phyloP scores from a whole-genome alignment of 2,888 invertebrate species.

The Nymphalis polychloros region DNA sequence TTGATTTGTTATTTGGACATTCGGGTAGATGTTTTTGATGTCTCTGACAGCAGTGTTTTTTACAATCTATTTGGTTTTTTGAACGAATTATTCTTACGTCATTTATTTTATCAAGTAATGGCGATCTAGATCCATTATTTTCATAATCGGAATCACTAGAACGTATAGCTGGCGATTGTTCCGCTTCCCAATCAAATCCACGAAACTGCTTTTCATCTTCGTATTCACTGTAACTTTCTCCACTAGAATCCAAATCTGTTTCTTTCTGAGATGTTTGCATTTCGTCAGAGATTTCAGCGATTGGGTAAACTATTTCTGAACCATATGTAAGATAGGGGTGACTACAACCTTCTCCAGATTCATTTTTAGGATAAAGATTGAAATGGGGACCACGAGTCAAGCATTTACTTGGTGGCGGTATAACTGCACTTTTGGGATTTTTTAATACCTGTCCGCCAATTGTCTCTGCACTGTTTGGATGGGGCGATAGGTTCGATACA shows the following conservation, averaged over 20 bases:
- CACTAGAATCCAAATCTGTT: conserved; percentile 82
- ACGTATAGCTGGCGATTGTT: conserved; percentile 68
- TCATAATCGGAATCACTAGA: conserved; percentile 86
- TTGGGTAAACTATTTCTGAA: conserved; percentile 90
- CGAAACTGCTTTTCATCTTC: conserved; percentile 82
- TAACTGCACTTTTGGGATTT: conserved; percentile 83
- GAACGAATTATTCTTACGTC: conserved; percentile 71
- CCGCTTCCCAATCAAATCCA: conserved; percentile 77
- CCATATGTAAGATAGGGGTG: conserved; percentile 87
- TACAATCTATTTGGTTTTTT: conserved; percentile 65
- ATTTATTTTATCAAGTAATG: conserved; percentile 81
- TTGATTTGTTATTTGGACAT: conserved; percentile 65
- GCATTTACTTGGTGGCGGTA: conserved; percentile 87
- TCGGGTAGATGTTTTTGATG: conserved; percentile 58
- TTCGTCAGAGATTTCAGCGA: conserved; percentile 92
- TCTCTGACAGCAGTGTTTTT: conserved; percentile 67
- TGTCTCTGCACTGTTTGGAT: conserved; percentile 91
- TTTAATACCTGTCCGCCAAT: conserved; percentile 86
- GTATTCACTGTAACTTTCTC: conserved; percentile 83
- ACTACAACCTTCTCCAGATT: conserved; percentile 87
- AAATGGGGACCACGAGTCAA: conserved; percentile 86
- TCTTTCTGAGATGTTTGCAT: conserved; percentile 86
- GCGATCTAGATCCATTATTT: conserved; percentile 87
- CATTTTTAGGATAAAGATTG: conserved; percentile 84
- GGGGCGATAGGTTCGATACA: conserved; percentile 87